These are phyloP conservation scores for Hypotaenidia okinawae DNA, from an alignment of 2,797 vertebrate species.

Conservation along the genomic window DNA sequence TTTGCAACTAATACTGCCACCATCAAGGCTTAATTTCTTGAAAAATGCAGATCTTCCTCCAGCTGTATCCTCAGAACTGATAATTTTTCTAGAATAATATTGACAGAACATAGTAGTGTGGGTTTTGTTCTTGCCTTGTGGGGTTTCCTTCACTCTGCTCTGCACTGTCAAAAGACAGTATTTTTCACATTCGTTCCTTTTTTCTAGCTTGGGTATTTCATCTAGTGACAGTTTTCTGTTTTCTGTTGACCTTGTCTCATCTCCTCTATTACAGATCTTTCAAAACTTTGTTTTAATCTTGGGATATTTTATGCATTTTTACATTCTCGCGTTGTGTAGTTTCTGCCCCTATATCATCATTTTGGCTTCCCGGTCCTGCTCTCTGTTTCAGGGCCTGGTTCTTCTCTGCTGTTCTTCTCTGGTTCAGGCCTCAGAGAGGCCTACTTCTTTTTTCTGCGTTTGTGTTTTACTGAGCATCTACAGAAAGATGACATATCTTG, in stretches of 20 bases:
- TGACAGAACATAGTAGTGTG: not conserved
- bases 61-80: not conserved
- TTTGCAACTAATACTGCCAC: not conserved
- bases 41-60: not conserved
- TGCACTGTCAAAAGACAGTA: not conserved
- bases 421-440: not conserved
- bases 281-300: not conserved
- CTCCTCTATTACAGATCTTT: not conserved
- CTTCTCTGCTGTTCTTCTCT: not conserved
- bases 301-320: not conserved
- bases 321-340: not conserved
- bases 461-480: not conserved
- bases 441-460: not conserved
- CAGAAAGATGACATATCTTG: not conserved
- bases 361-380: not conserved
- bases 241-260: not conserved
- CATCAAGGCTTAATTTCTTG: not conserved
- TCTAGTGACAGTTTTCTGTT: not conserved
- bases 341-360: not conserved
- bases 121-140: not conserved
- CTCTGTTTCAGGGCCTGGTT: not conserved
- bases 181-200: not conserved
- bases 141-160: not conserved
- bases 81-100: not conserved
- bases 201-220: not conserved